Evolutionary conservation across 2,888 invertebrate species (phyloP).

Genomic region (Aphidoletes aphidimyza): DNA sequence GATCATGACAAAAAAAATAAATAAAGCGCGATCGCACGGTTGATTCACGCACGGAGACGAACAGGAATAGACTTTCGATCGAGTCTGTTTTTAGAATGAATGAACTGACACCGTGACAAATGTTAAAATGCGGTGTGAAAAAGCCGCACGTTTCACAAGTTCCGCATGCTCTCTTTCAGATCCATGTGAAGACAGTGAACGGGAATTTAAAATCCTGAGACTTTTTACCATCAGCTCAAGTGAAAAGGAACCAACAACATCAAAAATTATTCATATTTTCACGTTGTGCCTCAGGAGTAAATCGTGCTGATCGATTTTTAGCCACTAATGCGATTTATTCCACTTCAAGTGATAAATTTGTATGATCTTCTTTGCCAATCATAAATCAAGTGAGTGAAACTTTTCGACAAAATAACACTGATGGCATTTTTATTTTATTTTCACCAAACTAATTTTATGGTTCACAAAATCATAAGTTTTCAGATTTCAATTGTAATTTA

Average conservation of each 20-base stretch:
- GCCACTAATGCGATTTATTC: background rate
- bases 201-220: background rate
- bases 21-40: no score
- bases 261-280: background rate
- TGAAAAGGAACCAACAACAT: no score
- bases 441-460: background rate
- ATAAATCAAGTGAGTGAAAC: slow-evolving; percentile 28
- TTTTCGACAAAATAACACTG: background rate
- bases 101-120: slow-evolving; percentile 41
- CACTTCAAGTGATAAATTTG: slow-evolving; percentile 2
- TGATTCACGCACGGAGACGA: no score
- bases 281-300: slow-evolving; percentile 9
- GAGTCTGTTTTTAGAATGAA: slow-evolving; percentile 30
- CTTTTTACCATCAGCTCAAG: no score
- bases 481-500: background rate
- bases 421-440: no score
- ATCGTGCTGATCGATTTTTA: slow-evolving; percentile 28
- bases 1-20: background rate
- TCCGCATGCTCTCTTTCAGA: slow-evolving; percentile 24
- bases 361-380: slow-evolving; percentile 16
- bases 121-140: slow-evolving; percentile 22
- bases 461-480: background rate
- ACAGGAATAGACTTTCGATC: background rate
- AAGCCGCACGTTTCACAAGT: background rate
- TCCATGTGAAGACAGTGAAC: background rate